phyloP scores from a whole-genome alignment of 2,797 vertebrate genomes.

The Xenopus petersii region DNA sequence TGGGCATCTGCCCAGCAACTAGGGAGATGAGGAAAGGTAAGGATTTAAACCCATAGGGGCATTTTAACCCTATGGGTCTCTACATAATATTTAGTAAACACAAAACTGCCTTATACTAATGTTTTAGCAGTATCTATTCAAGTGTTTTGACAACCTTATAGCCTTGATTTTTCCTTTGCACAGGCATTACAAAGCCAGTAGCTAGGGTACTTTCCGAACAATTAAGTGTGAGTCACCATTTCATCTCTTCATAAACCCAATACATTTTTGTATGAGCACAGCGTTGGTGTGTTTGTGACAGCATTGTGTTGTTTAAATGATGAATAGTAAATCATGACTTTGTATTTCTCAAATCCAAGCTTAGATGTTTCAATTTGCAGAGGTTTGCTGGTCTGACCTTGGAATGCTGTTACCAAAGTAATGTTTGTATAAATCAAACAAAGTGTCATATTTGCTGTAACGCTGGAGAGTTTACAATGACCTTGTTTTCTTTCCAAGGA shows the following conservation, averaged over 20 bases:
- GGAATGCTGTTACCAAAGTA: background rate
- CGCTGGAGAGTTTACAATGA: constrained; percentile 2
- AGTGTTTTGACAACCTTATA: background rate
- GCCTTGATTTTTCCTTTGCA: background rate
- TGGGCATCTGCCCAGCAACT: too few species aligned
- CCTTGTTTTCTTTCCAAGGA: constrained; percentile 4
- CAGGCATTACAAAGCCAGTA: background rate
- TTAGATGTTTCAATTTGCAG: background rate
- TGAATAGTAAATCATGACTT: background rate
- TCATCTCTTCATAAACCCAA: background rate
- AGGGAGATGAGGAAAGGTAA: too few species aligned
- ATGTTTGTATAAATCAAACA: constrained; percentile 20
- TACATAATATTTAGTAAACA: too few species aligned
- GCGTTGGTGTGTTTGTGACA: background rate
- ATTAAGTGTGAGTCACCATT: background rate
- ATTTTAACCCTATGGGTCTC: too few species aligned
- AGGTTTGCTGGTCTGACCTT: background rate
- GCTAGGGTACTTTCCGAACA: background rate
- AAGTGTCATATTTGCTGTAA: constrained; percentile 7
- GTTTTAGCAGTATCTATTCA: too few species aligned
- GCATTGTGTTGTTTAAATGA: background rate
- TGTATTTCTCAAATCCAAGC: background rate
- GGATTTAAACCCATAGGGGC: too few species aligned
- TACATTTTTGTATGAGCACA: background rate
- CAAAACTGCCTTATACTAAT: too few species aligned